Base-by-base conservation (phyloP, 2,797 vertebrate species). In the Molossus alvarezi region DNA sequence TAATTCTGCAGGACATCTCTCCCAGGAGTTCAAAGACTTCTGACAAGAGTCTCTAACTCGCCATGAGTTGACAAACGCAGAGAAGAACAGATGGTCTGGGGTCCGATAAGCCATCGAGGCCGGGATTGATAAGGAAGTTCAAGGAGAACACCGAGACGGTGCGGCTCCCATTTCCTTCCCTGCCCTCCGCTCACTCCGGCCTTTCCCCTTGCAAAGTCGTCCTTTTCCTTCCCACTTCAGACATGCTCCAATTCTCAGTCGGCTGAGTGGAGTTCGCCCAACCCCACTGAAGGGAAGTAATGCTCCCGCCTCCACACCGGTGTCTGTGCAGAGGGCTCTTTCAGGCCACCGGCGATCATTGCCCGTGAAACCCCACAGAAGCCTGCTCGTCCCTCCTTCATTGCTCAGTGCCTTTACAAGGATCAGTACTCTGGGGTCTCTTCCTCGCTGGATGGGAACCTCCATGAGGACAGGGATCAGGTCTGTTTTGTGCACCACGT, bases 11-110 rank as follows among this genome's bases (percentile, higher is more conserved):
- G 64, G 76, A 62, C 72, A 6, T 57, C 73, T 73, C 51, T 94
- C 76, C 82, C 45, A 55, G 80, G 77, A 83, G 80, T 90, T 96
- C 79, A 60, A 91, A 89, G 94, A 12, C 12, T 20, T 76, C 88
- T 71, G 64, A 69, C 1, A 9, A 65, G n/a, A 41, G 23, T 75
- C 48, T 77, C n/a, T 76, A 90, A 79, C 25, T 57, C 60, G 67
- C 51, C 1, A 33, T 33, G 33, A 33, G 9, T 65, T 6, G 23
- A 58, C 33, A 55, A 13, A 21, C 12, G 48, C 17, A 2, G 60
- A 67, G 64, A 72, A 81, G 80, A 90, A 62, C 81, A 88, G 96
- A 90, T 65, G 79, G 90, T 48, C 55, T n/a, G 6, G 15, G n/a
- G 65, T 60, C 84, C 89, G 95, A 92, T 67, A 86, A 93, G 75